Base-by-base conservation (phyloP, 2,113 vertebrate genomes). In the Mastomys natalensis region DNA sequence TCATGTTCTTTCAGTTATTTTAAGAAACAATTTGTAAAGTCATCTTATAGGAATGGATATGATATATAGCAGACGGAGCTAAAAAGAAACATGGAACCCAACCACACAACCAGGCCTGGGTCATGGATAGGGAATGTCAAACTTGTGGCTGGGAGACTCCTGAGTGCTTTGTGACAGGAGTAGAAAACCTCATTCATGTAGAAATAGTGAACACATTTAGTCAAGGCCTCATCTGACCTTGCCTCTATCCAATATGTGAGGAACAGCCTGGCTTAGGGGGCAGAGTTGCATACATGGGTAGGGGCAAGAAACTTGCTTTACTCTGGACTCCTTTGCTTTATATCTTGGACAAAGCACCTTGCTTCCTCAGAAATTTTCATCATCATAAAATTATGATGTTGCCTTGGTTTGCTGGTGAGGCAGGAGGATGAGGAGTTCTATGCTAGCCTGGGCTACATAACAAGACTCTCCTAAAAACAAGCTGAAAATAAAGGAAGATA, bases 161-260 rank as follows among this genome's bases (percentile, higher is more conserved):
- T 80, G 34, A 92, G 72, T 9, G 45, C 85, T 66, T 29, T 26
- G 72, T 84, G 86, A n/a, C 3, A 22, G 58, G 51, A 62, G 58
- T 94, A 94, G 62, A 87, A 90, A 96, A 94, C 72, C 64, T 89
- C 94, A 93, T 85, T 95, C 91, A 82, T 89, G 95, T 93, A 91
- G 87, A 96, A 89, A 81, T 51, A 22, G 37, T 93, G 90, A 94
- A 84, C 89, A 87, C 51, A 96, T 62, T 60, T 60, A 74, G 80
- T 87, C 84, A 53, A 13, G n/a, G 74, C 53, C 78, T 97, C 74
- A 51, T 93, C 62, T 51, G 78, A 94, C 84, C 58, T 55, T 85
- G 84, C 70, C 77, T 85, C 31, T 51, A 37, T 12, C 91, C 16
- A 53, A 64, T 68, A 40, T 97, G 70, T 34, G 70, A 93, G 80